A percentile compares a stretch with the other conserved stretches of the same genome.
phyloP scores from a whole-genome alignment of 2,888 invertebrate species.

The Incurvaria masculella region DNA sequence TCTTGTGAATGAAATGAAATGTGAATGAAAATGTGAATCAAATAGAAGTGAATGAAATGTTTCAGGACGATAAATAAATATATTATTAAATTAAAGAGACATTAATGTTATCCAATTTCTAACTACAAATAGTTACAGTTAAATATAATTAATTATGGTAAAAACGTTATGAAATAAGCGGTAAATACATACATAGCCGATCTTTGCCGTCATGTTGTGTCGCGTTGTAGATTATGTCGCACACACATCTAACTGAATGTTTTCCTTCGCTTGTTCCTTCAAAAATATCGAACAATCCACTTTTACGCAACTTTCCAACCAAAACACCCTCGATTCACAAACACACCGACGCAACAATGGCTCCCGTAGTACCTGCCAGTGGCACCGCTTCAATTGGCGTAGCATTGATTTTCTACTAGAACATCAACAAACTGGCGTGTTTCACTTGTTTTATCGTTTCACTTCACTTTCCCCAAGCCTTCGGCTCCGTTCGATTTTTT shows the following conservation, averaged over 20 bases:
- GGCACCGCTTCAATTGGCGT: too few species aligned
- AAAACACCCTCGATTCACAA: too few species aligned
- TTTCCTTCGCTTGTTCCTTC: conserved; percentile 45
- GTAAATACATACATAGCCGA: conserved; percentile 51
- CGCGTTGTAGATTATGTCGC: conserved; percentile 54
- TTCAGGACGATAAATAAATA: too few species aligned
- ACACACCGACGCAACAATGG: too few species aligned
- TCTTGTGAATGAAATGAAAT: conserved; percentile 1
- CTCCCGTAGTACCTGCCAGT: too few species aligned
- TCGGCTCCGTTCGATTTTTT: not conserved
- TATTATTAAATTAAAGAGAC: too few species aligned
- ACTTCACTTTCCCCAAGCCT: not conserved
- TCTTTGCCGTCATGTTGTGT: conserved; percentile 60
- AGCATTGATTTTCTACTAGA: too few species aligned
- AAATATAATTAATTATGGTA: too few species aligned
- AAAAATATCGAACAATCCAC: conserved; percentile 48
- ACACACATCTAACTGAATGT: conserved; percentile 56
- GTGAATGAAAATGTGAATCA: not conserved
- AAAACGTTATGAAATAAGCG: conserved; percentile 11
- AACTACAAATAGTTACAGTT: too few species aligned
- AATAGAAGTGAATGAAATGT: too few species aligned
- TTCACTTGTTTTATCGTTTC: not conserved
- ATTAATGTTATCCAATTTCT: too few species aligned
- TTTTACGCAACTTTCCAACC: conserved; percentile 48
- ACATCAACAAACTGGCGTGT: too few species aligned